Percentiles rank a stretch among this genome's conserved stretches.
phyloP scores from a whole-genome alignment of 1,140 invertebrate genomes.

The Nixonia krombeini region DNA sequence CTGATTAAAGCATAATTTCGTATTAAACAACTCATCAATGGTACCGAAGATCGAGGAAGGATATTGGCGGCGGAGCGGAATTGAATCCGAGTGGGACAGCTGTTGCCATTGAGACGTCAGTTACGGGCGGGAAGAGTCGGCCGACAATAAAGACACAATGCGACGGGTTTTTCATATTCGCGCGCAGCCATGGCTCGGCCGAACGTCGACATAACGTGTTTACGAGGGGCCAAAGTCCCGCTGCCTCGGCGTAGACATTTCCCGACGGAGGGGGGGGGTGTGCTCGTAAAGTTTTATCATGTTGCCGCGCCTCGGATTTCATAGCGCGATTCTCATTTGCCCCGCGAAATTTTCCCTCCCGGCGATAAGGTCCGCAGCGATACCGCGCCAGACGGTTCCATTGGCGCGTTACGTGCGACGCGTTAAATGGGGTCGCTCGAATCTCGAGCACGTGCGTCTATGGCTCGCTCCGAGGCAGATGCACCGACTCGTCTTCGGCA shows the following conservation, averaged over 20 bases:
- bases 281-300: conserved; percentile 31
- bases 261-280: conserved; percentile 10
- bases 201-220: conserved; percentile 28
- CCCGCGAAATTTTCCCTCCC: conserved; percentile 19
- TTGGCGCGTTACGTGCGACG: conserved; percentile 29
- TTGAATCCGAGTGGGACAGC: too few relatives aligned
- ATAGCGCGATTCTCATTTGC: conserved; percentile 24
- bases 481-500: too few relatives aligned
- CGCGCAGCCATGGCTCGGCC: conserved; percentile 16
- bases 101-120: too few relatives aligned
- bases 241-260: conserved; percentile 23
- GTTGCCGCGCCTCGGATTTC: conserved; percentile 20
- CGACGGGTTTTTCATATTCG: conserved; percentile 24
- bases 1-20: too few relatives aligned
- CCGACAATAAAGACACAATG: conserved; percentile 20
- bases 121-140: too few relatives aligned
- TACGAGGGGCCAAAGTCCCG: conserved; percentile 26
- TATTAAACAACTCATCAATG: too few relatives aligned
- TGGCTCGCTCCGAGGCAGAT: conserved; percentile 12
- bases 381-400: conserved; percentile 29
- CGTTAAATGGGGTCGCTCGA: conserved; percentile 28
- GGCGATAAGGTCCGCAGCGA: conserved; percentile 26
- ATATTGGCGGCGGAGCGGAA: too few relatives aligned
- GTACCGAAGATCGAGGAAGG: too few relatives aligned
- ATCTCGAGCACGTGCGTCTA: conserved; percentile 26